Evolutionary conservation across 2,113 vertebrate genomes (phyloP), one percentile per base, ranked within the genome.

Genomic region (Sitta europaea): DNA sequence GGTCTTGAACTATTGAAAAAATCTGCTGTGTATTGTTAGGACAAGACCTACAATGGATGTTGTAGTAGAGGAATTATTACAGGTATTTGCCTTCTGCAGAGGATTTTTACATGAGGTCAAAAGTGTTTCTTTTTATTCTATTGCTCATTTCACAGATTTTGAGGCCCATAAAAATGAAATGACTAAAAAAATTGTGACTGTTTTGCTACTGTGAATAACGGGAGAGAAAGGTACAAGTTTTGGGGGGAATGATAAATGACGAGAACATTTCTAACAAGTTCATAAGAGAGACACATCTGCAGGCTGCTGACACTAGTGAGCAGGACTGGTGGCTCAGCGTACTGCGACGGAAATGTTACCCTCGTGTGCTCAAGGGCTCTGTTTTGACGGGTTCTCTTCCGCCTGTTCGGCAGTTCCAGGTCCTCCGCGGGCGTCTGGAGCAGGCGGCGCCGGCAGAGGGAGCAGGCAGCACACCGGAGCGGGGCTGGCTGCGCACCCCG

Each of bases 351-450:
- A 61, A 45, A 19, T 3, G 21, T 3, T 9, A 14, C 7, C 12
- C 50, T 27, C 5, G 0, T 6, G 12, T 5, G 16, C 63, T 28
- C 17, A 10, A 6, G 17, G 12, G 17, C n/a, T 58, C 19, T 35
- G 9, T 11, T 71, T 5, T 3, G 1, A 5, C 7, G 14, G 8
- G 27, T 43, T 8, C 50, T 15, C 6, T 14, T 18, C 5, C n/a
- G 1, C 1, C 4, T 8, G 14, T 6, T 6, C 11, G 4, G 7
- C 36, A 2, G 43, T 4, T 27, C 3, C 65, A 5, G 18, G n/a
- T 28, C 14, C n/a, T 11, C 14, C 2, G 12, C 3, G 14, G 14
- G 54, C 5, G 70, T 3, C 9, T 8, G 20, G 25, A 8, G 14
- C n/a, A 4, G n/a, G 70, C 43, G 5, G 6, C 58, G 79, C 79